Conservation (phyloP, 2,113 vertebrate genomes). For the Chloroceryle aenea region DNA sequence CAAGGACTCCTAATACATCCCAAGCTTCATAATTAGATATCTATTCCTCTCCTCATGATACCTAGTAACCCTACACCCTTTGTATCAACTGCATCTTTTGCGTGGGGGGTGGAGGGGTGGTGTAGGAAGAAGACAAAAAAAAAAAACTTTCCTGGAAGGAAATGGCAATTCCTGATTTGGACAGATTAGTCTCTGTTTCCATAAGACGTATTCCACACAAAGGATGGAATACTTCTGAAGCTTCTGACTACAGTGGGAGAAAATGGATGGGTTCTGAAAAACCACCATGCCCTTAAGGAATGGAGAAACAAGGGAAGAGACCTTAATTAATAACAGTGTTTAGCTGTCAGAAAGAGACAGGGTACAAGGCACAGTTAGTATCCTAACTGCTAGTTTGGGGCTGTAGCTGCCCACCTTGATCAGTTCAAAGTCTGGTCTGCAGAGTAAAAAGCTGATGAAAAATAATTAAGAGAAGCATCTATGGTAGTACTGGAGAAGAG, state of each 20-base stretch:
- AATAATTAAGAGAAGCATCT: not conserved
- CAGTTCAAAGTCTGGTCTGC: not conserved
- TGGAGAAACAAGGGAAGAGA: not conserved
- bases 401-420: not conserved
- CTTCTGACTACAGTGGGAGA: not conserved
- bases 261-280: not conserved
- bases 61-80: not conserved
- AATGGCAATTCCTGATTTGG: not conserved
- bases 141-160: not conserved
- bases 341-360: not conserved
- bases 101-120: too few relatives aligned
- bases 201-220: not conserved
- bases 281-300: not conserved
- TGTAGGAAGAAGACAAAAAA: too few relatives aligned
- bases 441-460: not conserved
- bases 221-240: not conserved
- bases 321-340: not conserved
- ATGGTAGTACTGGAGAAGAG: not conserved
- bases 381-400: not conserved
- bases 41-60: not conserved
- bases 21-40: not conserved
- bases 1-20: not conserved
- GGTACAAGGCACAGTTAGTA: not conserved
- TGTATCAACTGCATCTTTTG: not conserved
- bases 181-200: not conserved